Evolutionary conservation across 2,797 vertebrate genomes (phyloP).

Genomic region (Schizothorax lantsangensis): DNA sequence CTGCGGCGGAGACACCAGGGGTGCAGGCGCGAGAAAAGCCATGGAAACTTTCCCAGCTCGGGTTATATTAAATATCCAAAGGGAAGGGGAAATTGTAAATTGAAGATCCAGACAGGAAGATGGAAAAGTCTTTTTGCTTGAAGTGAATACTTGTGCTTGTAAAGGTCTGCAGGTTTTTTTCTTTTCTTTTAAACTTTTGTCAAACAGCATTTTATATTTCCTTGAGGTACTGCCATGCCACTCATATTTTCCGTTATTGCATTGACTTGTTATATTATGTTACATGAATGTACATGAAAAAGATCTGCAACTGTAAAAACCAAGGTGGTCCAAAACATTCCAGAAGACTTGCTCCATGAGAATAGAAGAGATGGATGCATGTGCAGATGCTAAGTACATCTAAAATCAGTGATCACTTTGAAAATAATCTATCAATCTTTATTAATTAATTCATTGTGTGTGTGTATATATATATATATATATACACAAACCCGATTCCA

Average conservation of each 20-base stretch:
- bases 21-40: slow-evolving; percentile 62
- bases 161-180: slow-evolving; percentile 60
- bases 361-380: slow-evolving; percentile 16
- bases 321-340: slow-evolving; percentile 49
- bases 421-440: background rate
- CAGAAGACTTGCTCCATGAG: slow-evolving; percentile 24
- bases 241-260: slow-evolving; percentile 49
- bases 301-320: slow-evolving; percentile 35
- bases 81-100: slow-evolving; percentile 74
- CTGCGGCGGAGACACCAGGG: slow-evolving; percentile 71
- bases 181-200: slow-evolving; percentile 59
- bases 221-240: slow-evolving; percentile 50
- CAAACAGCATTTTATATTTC: slow-evolving; percentile 60
- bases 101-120: slow-evolving; percentile 80
- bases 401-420: background rate
- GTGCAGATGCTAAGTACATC: background rate
- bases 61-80: slow-evolving; percentile 78
- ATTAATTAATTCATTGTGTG: too few relatives aligned
- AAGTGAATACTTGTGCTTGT: slow-evolving; percentile 71
- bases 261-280: slow-evolving; percentile 56
- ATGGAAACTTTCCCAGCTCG: slow-evolving; percentile 77
- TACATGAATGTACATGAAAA: slow-evolving; percentile 50
- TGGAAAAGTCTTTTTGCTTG: slow-evolving; percentile 76
- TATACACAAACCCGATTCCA: too few relatives aligned
- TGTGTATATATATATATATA: too few relatives aligned